Base-by-base conservation (phyloP, 2,888 invertebrate genomes). In the Crepidodera aurea region DNA sequence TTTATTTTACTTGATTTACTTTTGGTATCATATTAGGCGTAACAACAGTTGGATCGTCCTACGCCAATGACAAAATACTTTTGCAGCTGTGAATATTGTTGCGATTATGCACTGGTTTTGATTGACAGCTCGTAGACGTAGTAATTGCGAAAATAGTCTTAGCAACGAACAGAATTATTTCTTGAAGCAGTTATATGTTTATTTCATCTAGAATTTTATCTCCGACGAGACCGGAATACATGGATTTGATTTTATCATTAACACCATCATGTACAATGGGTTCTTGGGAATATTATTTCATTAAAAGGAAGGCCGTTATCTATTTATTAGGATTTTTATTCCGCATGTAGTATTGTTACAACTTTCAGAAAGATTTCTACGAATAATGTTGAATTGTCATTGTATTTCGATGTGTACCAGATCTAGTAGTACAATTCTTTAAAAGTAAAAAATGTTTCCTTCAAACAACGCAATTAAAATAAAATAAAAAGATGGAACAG, bases 141-240 rank as follows among this genome's bases (percentile, higher is more conserved):
- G 68, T 70, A 68, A 70, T 70, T 70, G 68, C 68, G 65, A 65
- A 63, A 68, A 66, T 67, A 58, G 62, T 62, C 66, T 67, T 64
- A 57, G 34, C 8, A 25, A 64, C 56, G 46, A 50, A 8, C 42
- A 22, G 19, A 39, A 57, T 50, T 50, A 57, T 27, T 32, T 46
- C 51, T 25, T 34, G 15, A 13, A 55, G 32, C 44, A 46, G 55
- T 44, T 46, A 56, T 46, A 32, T 56, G 56, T 56, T 53, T 37
- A 53, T 53, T 56, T 46, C 56, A 44, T 53, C 25, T 44, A 29
- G 46, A 37, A 16, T 46, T 56, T 56, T 44, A 46, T 56, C 56
- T 56, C 27, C 29, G 4, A n/a, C 19, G 12, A 18, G 29, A 56
- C 56, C 48, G 56, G 48, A 44, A 44, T 37, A 48, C 44, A 46